Percentiles rank a stretch among this genome's conserved stretches.
Evolutionary conservation across 2,888 invertebrate genomes (phyloP).

Genomic region (Disparrhopalites patrizii): DNA sequence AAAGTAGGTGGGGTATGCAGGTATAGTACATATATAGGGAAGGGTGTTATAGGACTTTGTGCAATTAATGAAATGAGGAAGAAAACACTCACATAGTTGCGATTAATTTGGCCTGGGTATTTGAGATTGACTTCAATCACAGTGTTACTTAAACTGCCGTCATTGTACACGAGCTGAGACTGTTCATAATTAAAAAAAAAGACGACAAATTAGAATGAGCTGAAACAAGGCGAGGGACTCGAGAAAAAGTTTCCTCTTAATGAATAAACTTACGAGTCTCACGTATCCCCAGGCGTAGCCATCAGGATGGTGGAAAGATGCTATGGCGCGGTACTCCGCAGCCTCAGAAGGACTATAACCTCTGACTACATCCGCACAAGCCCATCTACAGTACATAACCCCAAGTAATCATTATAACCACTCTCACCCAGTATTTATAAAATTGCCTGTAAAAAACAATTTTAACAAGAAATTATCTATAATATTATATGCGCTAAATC

Average conservation of each 20-base stretch:
- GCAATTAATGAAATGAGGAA: not conserved
- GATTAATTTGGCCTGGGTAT: constrained; percentile 80
- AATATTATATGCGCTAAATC: too few relatives aligned
- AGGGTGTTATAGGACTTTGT: too few relatives aligned
- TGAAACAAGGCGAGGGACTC: too few relatives aligned
- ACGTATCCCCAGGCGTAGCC: constrained; percentile 83
- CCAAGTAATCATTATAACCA: not conserved
- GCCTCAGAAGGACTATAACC: constrained; percentile 80
- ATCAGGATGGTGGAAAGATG: constrained; percentile 84
- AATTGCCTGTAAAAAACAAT: too few relatives aligned
- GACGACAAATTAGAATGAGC: too few relatives aligned
- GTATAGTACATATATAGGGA: too few relatives aligned
- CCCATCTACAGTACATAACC: constrained; percentile 65
- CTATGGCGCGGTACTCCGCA: constrained; percentile 76
- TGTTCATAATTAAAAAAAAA: constrained; percentile 51
- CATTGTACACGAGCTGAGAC: constrained; percentile 81
- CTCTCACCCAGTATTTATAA: too few relatives aligned
- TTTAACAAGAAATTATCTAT: too few relatives aligned
- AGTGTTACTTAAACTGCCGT: constrained; percentile 83
- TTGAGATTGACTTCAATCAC: constrained; percentile 80
- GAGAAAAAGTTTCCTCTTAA: too few relatives aligned
- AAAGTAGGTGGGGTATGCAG: too few relatives aligned
- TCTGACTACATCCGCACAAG: constrained; percentile 77
- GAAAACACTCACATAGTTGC: constrained; percentile 63
- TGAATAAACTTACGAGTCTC: constrained; percentile 66